Conservation (phyloP, 2,113 vertebrate genomes). For the Pyxicephalus adspersus region DNA sequence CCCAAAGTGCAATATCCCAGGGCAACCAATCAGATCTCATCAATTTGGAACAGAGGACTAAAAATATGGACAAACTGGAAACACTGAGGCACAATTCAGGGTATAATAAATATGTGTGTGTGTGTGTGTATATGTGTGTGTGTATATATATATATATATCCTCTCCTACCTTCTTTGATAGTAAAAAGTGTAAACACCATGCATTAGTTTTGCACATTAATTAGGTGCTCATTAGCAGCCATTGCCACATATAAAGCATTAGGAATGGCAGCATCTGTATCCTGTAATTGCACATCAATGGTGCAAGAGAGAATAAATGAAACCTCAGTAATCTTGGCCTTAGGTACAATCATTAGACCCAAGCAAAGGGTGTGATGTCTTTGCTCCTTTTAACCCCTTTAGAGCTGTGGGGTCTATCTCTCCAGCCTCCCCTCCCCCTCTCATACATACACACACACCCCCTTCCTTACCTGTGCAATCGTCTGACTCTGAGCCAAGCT, state of each 20-base stretch:
- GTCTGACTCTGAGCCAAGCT: constrained; percentile 68
- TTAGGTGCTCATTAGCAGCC: too few relatives aligned
- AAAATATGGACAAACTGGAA: too few relatives aligned
- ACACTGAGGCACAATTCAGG: not conserved
- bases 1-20: too few relatives aligned
- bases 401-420: not conserved
- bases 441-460: not conserved
- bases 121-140: too few relatives aligned
- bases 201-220: too few relatives aligned
- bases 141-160: too few relatives aligned
- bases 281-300: not conserved
- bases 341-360: not conserved
- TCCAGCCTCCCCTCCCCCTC: not conserved
- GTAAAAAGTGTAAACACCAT: too few relatives aligned
- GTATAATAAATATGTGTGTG: not conserved
- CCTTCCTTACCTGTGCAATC: constrained; percentile 71
- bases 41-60: too few relatives aligned
- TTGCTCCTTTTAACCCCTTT: not conserved
- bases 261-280: not conserved
- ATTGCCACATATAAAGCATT: not conserved
- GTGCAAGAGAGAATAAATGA: not conserved
- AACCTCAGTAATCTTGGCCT: not conserved
- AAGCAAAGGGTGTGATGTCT: constrained; percentile 17
- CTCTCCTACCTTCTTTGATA: not conserved
- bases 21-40: too few relatives aligned